Evolutionary conservation across 1,140 invertebrate genomes (phyloP).

Genomic region (Augochlora pura): DNA sequence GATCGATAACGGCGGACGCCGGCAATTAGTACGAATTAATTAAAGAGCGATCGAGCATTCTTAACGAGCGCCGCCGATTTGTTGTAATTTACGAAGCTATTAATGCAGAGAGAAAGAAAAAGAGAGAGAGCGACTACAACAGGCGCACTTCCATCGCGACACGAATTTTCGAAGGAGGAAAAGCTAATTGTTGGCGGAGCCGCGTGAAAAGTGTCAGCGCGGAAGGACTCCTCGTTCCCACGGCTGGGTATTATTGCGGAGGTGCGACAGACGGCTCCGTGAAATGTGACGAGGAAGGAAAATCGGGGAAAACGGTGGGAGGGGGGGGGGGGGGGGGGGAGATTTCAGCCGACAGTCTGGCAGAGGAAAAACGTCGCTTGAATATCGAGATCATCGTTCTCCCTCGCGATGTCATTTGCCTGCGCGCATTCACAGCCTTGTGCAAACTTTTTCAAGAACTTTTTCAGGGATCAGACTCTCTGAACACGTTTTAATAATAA

Average conservation of each 20-base stretch:
- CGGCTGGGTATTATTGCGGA: background rate
- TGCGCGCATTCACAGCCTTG: background rate
- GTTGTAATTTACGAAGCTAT: background rate
- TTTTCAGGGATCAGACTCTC: too few relatives aligned
- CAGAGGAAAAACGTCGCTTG: background rate
- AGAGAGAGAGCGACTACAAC: too few relatives aligned
- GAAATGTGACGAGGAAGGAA: background rate
- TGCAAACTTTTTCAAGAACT: too few relatives aligned
- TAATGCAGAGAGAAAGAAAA: background rate
- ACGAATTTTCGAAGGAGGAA: background rate
- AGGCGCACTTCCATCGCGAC: background rate
- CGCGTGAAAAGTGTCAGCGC: slow-evolving; percentile 4
- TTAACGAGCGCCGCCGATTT: background rate
- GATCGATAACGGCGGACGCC: background rate
- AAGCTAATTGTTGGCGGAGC: slow-evolving; percentile 12
- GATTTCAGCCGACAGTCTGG: background rate
- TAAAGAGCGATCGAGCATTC: background rate
- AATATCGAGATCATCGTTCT: slow-evolving; percentile 20
- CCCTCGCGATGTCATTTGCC: slow-evolving; percentile 7
- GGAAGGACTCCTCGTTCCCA: background rate
- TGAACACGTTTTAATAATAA: too few relatives aligned
- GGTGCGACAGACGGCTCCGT: background rate
- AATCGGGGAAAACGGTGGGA: background rate
- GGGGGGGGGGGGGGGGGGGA: too few relatives aligned
- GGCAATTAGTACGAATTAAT: slow-evolving; percentile 1